A percentile compares a stretch with the other conserved stretches of the same genome.
phyloP scores from a whole-genome alignment of 2,888 invertebrate species.

The Dynastes hyllus region DNA sequence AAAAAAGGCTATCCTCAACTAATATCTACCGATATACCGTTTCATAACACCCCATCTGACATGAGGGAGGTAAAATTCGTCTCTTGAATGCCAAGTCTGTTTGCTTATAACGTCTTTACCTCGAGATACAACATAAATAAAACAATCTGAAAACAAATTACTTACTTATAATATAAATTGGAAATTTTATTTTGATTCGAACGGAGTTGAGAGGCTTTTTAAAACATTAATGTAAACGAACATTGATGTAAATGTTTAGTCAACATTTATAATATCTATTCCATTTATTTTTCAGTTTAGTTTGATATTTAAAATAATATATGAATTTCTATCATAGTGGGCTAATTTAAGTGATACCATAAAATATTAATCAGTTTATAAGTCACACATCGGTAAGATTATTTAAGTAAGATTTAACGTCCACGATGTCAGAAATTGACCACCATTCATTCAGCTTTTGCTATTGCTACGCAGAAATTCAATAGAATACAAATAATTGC shows the following conservation, averaged over 20 bases:
- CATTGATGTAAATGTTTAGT: background rate
- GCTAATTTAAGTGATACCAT: too few relatives aligned
- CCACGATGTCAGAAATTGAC: too few relatives aligned
- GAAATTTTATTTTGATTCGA: conserved; percentile 56
- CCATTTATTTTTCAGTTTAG: too few relatives aligned
- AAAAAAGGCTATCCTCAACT: conserved; percentile 59
- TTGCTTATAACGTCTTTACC: conserved; percentile 45
- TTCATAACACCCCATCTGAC: conserved; percentile 22
- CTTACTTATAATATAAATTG: conserved; percentile 66
- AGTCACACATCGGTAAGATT: too few relatives aligned
- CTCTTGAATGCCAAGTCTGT: conserved; percentile 37
- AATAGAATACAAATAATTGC: too few relatives aligned
- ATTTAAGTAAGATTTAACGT: too few relatives aligned
- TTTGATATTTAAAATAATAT: too few relatives aligned
- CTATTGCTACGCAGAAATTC: too few relatives aligned
- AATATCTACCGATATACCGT: conserved; percentile 56
- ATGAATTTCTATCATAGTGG: too few relatives aligned
- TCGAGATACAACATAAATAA: conserved; percentile 63
- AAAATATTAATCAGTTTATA: too few relatives aligned
- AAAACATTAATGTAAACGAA: background rate
- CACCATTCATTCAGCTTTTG: too few relatives aligned
- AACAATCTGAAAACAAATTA: conserved; percentile 66
- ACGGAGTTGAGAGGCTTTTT: conserved; percentile 34
- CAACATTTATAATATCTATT: too few relatives aligned
- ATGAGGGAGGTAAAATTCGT: conserved; percentile 21